phyloP scores from a whole-genome alignment of 2,113 vertebrate genomes.

The Benitochromis conjunctus region DNA sequence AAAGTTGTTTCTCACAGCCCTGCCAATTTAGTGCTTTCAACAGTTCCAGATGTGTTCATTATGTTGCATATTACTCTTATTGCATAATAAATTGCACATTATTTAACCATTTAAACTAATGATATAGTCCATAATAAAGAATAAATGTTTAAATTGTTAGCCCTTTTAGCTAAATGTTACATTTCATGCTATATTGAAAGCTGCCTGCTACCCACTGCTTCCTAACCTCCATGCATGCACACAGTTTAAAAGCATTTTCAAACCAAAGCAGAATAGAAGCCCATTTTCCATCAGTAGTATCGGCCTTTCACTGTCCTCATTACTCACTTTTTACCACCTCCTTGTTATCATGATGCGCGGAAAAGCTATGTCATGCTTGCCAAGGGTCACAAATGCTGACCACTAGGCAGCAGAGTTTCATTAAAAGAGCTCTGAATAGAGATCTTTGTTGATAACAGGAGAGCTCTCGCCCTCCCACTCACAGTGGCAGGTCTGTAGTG shows the following conservation, averaged over 20 bases:
- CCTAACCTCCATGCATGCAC: background rate
- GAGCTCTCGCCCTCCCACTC: slow-evolving; percentile 28
- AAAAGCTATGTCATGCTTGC: slow-evolving; percentile 32
- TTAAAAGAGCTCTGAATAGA: slow-evolving; percentile 57
- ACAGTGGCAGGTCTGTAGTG: slow-evolving; percentile 61
- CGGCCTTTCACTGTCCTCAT: background rate
- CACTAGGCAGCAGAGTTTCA: slow-evolving; percentile 33
- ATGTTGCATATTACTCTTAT: background rate
- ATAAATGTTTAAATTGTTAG: background rate
- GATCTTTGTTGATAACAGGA: slow-evolving; percentile 66
- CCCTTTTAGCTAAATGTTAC: background rate
- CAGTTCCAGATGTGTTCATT: background rate
- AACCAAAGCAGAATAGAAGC: background rate
- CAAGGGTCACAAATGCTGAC: slow-evolving; percentile 48
- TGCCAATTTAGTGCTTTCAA: background rate
- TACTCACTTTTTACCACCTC: background rate
- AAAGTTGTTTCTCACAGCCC: background rate
- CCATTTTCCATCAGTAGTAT: background rate
- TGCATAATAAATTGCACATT: background rate
- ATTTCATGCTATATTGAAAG: background rate
- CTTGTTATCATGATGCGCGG: background rate
- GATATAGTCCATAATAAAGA: background rate
- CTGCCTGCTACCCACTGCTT: background rate
- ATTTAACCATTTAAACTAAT: background rate
- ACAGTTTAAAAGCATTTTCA: background rate